phyloP scores from a whole-genome alignment of 2,888 invertebrate species.

The Cheilosia soror region DNA sequence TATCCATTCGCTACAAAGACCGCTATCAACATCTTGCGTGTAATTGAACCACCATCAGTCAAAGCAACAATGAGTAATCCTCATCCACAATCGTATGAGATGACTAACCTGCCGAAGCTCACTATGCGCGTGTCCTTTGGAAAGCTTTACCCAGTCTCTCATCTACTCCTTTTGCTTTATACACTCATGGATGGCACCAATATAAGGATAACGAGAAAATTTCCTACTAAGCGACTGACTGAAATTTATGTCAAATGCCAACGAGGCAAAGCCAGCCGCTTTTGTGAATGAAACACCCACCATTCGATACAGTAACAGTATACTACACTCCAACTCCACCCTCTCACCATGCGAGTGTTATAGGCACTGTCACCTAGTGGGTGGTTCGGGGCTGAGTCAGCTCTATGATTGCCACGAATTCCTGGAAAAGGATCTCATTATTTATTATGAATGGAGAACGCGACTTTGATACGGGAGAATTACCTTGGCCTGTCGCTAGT shows the following conservation, averaged over 20 bases:
- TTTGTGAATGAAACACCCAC: conserved; percentile 66
- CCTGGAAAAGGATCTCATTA: conserved; percentile 72
- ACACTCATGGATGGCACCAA: conserved; percentile 12
- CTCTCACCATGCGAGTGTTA: not conserved
- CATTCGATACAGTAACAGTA: not conserved
- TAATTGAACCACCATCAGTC: conserved; percentile 14
- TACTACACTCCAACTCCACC: not conserved
- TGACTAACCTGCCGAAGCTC: conserved; percentile 31
- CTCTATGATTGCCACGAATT: conserved; percentile 63
- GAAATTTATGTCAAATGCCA: conserved; percentile 46
- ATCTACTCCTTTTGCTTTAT: not conserved
- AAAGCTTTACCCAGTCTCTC: conserved; percentile 36
- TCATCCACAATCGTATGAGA: conserved; percentile 9
- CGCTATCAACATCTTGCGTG: conserved; percentile 9
- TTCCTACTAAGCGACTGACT: conserved; percentile 1
- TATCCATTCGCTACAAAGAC: conserved; percentile 20
- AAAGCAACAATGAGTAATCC: conserved; percentile 47
- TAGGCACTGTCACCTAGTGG: conserved; percentile 24
- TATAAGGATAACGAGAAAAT: conserved; percentile 2
- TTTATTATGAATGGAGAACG: conserved; percentile 70
- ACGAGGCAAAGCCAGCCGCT: conserved; percentile 24
- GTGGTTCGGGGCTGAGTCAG: conserved; percentile 61
- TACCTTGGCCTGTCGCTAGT: conserved; percentile 42
- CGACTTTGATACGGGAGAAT: conserved; percentile 31
- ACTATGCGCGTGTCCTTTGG: conserved; percentile 44